Percentiles rank a stretch among this genome's conserved stretches.
phyloP scores from a whole-genome alignment of 2,797 vertebrate genomes.

The Pipistrellus kuhlii region DNA sequence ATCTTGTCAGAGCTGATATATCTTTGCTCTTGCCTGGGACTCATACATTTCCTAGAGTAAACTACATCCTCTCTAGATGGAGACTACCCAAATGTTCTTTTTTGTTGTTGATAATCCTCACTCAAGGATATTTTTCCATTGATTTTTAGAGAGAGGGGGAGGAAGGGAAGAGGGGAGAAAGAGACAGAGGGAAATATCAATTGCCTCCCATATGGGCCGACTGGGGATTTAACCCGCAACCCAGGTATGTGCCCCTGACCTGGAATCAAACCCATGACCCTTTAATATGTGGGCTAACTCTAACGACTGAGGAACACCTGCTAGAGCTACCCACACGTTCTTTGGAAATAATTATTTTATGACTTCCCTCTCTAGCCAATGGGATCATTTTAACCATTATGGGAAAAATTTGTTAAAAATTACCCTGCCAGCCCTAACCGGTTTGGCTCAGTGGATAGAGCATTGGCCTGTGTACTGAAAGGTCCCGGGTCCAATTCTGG shows the following conservation, averaged over 20 bases:
- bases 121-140: not conserved
- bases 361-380: conserved; percentile 3
- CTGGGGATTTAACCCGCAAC: not conserved
- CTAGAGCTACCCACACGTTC: not conserved
- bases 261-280: not conserved
- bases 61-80: not conserved
- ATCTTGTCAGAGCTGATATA: not conserved
- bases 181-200: not conserved
- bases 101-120: not conserved
- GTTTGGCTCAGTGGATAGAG: too few relatives aligned
- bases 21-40: not conserved
- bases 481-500: too few relatives aligned
- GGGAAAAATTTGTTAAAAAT: not conserved
- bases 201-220: not conserved
- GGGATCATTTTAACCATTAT: conserved; percentile 37
- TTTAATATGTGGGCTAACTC: not conserved
- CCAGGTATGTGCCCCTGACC: not conserved
- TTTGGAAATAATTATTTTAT: conserved; percentile 48
- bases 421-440: not conserved
- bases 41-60: not conserved
- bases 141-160: not conserved
- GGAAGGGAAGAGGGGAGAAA: not conserved
- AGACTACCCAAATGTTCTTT: not conserved
- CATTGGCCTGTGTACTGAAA: too few relatives aligned
- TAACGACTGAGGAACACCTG: not conserved